Evolutionary conservation across 1,140 invertebrate species (phyloP), one percentile per base, ranked within the genome.

Genomic region (Linepithema humile): DNA sequence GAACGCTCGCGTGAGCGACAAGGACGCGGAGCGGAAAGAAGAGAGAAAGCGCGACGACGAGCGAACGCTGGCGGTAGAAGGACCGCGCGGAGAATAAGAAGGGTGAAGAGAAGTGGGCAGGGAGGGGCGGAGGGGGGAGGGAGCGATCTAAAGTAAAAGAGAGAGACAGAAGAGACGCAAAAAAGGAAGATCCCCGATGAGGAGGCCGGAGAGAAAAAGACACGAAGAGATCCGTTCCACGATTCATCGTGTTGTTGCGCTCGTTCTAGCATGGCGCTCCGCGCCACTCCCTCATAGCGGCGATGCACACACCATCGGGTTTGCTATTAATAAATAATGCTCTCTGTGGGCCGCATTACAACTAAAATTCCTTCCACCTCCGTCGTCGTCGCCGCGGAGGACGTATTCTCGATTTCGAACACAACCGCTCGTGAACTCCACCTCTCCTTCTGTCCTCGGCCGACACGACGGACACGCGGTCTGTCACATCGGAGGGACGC

Each of bases 281-380:
- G 83, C 48, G 84, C 86, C 86, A 89, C 87, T 89, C 87, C 86
- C 83, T 88, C 65, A 69, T 70, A 70, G 38, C 65, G 77, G 57
- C 75, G 50, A 20, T 53, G 15, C 10, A 6, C 23, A 83, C 70
- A 70, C 55, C 83, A 32, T 64, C 40, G 73, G 70, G 59, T 89
- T 88, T 88, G 87, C 86, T 89, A 89, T 89, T 89, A 89, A 89
- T 89, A 89, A 89, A 89, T 88, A 88, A 88, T 88, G 83, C 35
- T 83, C 86, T 78, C 77, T 69, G 73, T 88, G 87, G 83, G 85
- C 65, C 78, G 84, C 87, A 69, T 89, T 88, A 89, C 78, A 82
- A 88, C 86, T 83, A 88, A 89, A 87, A 80, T 80, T 80, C 64
- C 64, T 70, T 55, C 35, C 48, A 32, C 23, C 45, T 10, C 20